Base-by-base conservation (phyloP, 53 echinoderm and acorn worm genomes). In the Holothuria scabra region DNA sequence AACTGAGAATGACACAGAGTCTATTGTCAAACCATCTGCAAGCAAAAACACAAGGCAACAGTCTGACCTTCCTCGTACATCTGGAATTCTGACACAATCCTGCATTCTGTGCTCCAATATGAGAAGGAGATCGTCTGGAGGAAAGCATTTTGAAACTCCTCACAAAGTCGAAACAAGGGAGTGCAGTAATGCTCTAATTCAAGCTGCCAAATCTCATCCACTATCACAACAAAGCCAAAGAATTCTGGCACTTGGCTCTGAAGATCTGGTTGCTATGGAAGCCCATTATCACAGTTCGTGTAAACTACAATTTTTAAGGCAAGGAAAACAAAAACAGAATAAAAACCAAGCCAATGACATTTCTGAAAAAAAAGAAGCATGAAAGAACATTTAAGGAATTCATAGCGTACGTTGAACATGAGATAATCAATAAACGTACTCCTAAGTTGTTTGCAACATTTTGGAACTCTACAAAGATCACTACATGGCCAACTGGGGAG, bases 141-240 rank as follows among this genome's bases (percentile, higher is more conserved):
- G 55, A 8, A 48, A 48, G n/a, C 72, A 3, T 46, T 84, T 84
- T 71, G 85, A 84, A 78, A 80, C 80, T 24, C 76, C 48, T 37
- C 86, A 80, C 62, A 86, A 80, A 80, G 86, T 80, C 12, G 66
- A 64, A 86, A 80, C 80, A 37, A 76, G 16, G 8, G 78, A 85
- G 44, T n/a, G 13, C 24, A 81, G 80, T 38, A 57, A 60, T 80
- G 60, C 59, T 29, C 16, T 59, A n/a, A 59, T 80, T 24, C 59
- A 80, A 59, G 28, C 81, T 59, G 59, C 60, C 22, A 80, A 59
- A 80, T 28, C 20, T 11, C 59, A 59, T 28, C 20, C 28, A 20
- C 29, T 28, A 23, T 59, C 59, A 1, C 59, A 19, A 60, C 18
- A 60, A 28, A 80, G 81, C 28, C 81, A 80, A 60, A 21, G 81